Base-by-base conservation (phyloP, 2,113 vertebrate genomes). In the Trematocara variabile region DNA sequence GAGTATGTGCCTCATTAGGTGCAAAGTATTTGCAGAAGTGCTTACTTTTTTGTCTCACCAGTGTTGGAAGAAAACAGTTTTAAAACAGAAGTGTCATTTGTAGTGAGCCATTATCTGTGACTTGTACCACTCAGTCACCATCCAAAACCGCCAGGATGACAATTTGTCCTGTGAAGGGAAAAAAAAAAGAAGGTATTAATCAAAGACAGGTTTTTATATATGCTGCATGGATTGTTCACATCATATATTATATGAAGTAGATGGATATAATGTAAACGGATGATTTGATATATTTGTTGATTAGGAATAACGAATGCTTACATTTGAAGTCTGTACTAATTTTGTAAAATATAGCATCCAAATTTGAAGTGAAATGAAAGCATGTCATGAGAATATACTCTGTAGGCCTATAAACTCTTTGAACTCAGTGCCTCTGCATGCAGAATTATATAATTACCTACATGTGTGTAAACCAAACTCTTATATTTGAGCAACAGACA, bases 341-440 rank as follows among this genome's bases (percentile, higher is more conserved):
- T 94, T 90, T 92, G 60, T 92, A 88, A 78, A 10, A 56, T 78
- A 81, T 70, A 88, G 89, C 50, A 85, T 80, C 56, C 84, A 44
- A 83, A 88, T 84, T 89, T 82, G 33, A 80, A 93, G 86, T 88
- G 77, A 91, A 89, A 86, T 18, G 12, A 88, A 54, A 93, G 95
- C 95, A 96, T 95, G 95, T 73, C 86, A 81, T 86, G 88, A 94
- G 68, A 90, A 91, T 87, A 86, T 65, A 81, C 78, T 83, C 39
- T 60, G 68, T 52, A 89, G 88, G 83, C 85, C 89, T 80, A 92
- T 84, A 77, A 87, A 85, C 83, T 55, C 87, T 90, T 90, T 92
- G 86, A 92, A 94, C 89, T 92, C 87, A 89, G 96, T 96, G 96
- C 95, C 96, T 96, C 96, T 92, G 96, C 96, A 96, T 96, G 95